Evolutionary conservation across 2,113 vertebrate genomes (phyloP).

Genomic region (Ursus arctos): DNA sequence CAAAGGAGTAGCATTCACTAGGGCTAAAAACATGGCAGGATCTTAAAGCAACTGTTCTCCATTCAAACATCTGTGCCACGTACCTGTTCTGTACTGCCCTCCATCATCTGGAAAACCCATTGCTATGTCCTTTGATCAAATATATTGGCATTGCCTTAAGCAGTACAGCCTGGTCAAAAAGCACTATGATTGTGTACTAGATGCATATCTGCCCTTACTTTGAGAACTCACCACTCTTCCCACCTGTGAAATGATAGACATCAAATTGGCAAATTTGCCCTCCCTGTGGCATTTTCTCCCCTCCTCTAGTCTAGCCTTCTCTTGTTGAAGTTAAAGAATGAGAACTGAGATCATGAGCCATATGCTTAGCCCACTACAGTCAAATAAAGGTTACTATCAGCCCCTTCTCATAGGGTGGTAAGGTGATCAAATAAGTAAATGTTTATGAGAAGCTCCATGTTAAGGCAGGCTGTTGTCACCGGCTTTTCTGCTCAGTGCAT

Average conservation of each 20-base stretch:
- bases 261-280: neutral
- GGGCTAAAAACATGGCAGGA: neutral
- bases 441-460: neutral
- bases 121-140: neutral
- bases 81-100: neutral
- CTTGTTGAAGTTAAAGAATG: neutral
- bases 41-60: neutral
- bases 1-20: slow-evolving; percentile 56
- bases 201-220: neutral
- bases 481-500: neutral
- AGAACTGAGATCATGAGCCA: neutral
- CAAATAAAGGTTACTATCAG: neutral
- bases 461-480: neutral
- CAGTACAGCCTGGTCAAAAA: neutral
- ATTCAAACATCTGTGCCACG: neutral
- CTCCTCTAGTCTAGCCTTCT: neutral
- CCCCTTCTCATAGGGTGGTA: neutral
- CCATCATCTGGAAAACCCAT: neutral
- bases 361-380: neutral
- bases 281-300: accelerated
- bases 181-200: too few relatives aligned
- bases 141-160: neutral
- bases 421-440: neutral
- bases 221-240: neutral
- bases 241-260: neutral